Evolutionary conservation across 1,140 invertebrate genomes (phyloP).

Genomic region (Drosophila serrata): DNA sequence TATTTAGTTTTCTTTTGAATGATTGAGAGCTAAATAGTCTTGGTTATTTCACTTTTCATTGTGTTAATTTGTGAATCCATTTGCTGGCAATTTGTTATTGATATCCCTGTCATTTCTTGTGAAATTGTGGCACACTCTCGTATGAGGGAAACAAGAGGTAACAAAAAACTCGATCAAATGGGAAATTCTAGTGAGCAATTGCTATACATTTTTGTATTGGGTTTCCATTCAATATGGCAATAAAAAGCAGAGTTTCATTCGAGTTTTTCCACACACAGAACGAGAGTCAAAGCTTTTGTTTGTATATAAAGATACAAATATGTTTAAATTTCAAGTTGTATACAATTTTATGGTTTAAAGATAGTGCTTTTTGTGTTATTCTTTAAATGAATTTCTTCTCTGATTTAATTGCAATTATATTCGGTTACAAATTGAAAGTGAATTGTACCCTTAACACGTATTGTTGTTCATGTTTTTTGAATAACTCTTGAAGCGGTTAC

Average conservation of each 20-base stretch:
- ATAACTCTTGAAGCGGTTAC: slow-evolving; percentile 18
- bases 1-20: background rate
- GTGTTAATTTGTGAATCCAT: slow-evolving; percentile 29
- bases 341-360: slow-evolving; percentile 2
- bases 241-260: slow-evolving; percentile 9
- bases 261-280: background rate
- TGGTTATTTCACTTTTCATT: slow-evolving; percentile 32
- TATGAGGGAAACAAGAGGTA: slow-evolving; percentile 3
- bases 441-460: slow-evolving; percentile 10
- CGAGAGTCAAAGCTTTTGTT: background rate
- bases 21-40: slow-evolving; percentile 4
- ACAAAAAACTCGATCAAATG: slow-evolving; percentile 48
- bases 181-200: slow-evolving; percentile 47
- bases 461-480: slow-evolving; percentile 25
- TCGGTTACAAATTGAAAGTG: slow-evolving; percentile 9
- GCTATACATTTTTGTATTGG: slow-evolving; percentile 25
- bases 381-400: background rate
- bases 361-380: background rate
- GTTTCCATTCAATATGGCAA: slow-evolving; percentile 24
- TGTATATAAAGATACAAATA: background rate
- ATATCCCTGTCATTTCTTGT: slow-evolving; percentile 18
- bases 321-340: background rate
- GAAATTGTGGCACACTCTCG: background rate
- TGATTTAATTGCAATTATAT: background rate
- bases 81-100: slow-evolving; percentile 38